Evolutionary conservation across 23 tunicate genomes (phyloP), one percentile per base, ranked within the genome.

Genomic region (Trididemnum clinides): DNA sequence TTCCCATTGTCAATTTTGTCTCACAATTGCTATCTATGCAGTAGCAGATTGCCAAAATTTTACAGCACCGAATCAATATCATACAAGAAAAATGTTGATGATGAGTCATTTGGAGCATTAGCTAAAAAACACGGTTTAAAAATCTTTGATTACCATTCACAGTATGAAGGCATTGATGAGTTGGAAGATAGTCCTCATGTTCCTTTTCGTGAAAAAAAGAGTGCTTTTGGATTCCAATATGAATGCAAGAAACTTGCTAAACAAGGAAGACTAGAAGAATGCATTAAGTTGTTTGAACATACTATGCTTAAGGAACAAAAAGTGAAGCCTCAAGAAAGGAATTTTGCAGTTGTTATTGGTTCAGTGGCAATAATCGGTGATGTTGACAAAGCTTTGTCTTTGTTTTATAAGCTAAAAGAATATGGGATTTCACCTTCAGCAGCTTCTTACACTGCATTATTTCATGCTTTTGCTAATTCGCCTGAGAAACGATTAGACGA

Each of bases 341-440:
- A 94, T 83, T 94, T 86, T 69, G 10, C 90, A 31, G 98, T 94
- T 59, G 98, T 94, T 27, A 89, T 94, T 54, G 94, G 94, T 20
- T 90, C 94, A 23, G 29, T 94, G 2, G 90, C 90, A 0, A 39
- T 88, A 51, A 64, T 20, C 32, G 98, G 98, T 34, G 54, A 89
- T 36, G 85, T 77, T 7, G 77, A 82, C 5, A 89, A 66, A 50
- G 94, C 94, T 2, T 81, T 89, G 28, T 25, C 33, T 1, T 19
- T 94, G 50, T 92, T 83, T 34, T 33, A 71, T 32, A 86, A 91
- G 39, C 54, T 86, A 63, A 81, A 82, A 51, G 57, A 64, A 2
- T 78, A 88, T 37, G 83, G 71, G 12, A 29, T 94, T 0, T 34
- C 29, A 25, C 88, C 98, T 38, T 58, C 88, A 19, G 32, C 74